Evolutionary conservation across 2,113 vertebrate genomes (phyloP), one percentile per base, ranked within the genome.

Genomic region (Martes martes): DNA sequence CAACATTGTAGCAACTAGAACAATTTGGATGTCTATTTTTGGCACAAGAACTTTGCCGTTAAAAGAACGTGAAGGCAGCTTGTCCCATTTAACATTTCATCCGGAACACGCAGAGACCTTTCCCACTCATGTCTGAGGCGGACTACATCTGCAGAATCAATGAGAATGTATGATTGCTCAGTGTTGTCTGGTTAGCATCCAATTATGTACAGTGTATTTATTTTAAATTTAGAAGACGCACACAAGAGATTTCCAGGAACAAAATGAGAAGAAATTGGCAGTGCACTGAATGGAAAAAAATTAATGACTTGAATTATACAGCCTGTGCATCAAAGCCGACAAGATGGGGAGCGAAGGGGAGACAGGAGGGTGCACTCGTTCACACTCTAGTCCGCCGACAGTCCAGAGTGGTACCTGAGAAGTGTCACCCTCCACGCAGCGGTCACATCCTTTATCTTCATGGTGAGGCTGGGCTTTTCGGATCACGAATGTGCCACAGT

Each of bases 241-340:
- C 83, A 94, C 96, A 96, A 89, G 97, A 98, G 95, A 97, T 97
- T 97, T 98, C 95, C 96, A 96, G 94, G 91, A 98, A 97, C 86
- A 98, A 98, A 98, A 97, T 42, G 84, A 98, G 90, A 89, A 9
- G 33, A 98, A 98, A 97, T 91, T 97, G 97, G 97, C 97, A 97
- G 97, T 11, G 92, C 88, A 92, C 94, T 86, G 97, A 98, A 97
- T 98, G 95, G 98, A 96, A 98, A 97, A 97, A 98, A 98, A 98
- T 98, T 97, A 98, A 98, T 96, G 95, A 95, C 97, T 89, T 88
- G 33, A 95, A 94, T 98, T 98, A 98, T n/a, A 61, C 86, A 91
- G 93, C 89, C 93, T 92, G 80, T 57, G 84, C 97, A 86, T 94
- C 13, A 39, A 92, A 97, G 96, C 93, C 42, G 47, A 96, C 47